Conservation (phyloP, 2,888 invertebrate genomes). For the Lamellibrachia satsuma region DNA sequence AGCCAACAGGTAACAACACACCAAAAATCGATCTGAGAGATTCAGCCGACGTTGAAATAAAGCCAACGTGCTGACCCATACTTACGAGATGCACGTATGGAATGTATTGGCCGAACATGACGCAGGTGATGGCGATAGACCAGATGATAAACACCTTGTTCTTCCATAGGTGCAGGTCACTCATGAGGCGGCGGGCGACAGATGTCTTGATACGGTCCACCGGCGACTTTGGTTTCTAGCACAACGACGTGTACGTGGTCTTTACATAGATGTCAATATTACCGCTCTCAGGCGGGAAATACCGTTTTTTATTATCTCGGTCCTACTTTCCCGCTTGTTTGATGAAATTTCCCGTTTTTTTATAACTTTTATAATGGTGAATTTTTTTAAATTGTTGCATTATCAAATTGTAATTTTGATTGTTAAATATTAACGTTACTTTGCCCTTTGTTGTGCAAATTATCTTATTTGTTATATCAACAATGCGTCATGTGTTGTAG, state of each 20-base stretch:
- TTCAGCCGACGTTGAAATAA: not conserved
- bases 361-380: too few species aligned
- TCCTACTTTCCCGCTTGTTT: too few species aligned
- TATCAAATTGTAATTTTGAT: too few species aligned
- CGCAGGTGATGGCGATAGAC: conserved; percentile 49
- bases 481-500: too few species aligned
- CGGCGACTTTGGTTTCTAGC: not conserved
- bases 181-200: conserved; percentile 39
- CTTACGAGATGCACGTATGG: conserved; percentile 57
- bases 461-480: too few species aligned
- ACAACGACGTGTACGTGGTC: not conserved
- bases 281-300: not conserved
- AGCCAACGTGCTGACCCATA: conserved; percentile 22
- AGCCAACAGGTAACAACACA: too few species aligned
- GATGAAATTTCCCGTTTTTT: too few species aligned
- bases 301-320: too few species aligned
- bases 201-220: conserved; percentile 18
- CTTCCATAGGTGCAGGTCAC: conserved; percentile 53
- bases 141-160: conserved; percentile 53
- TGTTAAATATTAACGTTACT: too few species aligned
- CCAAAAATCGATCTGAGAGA: not conserved
- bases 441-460: too few species aligned
- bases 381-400: too few species aligned
- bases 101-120: conserved; percentile 57
- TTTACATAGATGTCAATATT: too few species aligned